Conservation (phyloP, 2,797 vertebrate genomes). For the Decapterus maruadsi region DNA sequence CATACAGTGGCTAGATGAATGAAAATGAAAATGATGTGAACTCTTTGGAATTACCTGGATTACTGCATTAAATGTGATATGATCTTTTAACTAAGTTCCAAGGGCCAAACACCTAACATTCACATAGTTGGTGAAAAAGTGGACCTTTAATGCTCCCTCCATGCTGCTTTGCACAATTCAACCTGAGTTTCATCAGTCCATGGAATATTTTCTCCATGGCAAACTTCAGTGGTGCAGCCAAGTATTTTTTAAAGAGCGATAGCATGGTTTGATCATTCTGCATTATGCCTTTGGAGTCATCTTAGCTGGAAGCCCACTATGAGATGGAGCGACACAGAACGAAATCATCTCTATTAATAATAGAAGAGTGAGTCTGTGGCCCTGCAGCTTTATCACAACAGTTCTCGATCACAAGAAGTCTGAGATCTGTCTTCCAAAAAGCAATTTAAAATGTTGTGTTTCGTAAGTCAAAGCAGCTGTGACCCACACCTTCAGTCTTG, state of each 20-base stretch:
- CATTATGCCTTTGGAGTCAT: background rate
- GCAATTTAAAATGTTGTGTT: no score
- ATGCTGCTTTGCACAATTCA: background rate
- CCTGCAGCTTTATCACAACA: no score
- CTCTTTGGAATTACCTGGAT: background rate
- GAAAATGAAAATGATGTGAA: background rate
- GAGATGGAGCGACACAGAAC: no score
- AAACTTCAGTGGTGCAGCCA: background rate
- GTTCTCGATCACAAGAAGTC: no score
- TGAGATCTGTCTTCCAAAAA: no score
- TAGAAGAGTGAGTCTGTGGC: no score
- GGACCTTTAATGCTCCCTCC: background rate
- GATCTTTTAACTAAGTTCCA: background rate
- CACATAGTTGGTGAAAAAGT: background rate
- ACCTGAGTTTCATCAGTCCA: no score
- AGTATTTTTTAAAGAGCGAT: background rate
- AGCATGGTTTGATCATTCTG: background rate
- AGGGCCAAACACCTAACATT: background rate
- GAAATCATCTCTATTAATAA: no score
- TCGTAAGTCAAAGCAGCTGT: no score
- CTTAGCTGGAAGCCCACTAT: background rate
- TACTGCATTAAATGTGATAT: background rate
- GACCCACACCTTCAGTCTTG: no score
- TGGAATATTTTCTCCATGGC: background rate
- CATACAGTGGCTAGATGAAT: background rate